These are phyloP conservation scores for Nomada fabriciana DNA, from an alignment of 2,888 invertebrate genomes.

Conservation along the genomic window DNA sequence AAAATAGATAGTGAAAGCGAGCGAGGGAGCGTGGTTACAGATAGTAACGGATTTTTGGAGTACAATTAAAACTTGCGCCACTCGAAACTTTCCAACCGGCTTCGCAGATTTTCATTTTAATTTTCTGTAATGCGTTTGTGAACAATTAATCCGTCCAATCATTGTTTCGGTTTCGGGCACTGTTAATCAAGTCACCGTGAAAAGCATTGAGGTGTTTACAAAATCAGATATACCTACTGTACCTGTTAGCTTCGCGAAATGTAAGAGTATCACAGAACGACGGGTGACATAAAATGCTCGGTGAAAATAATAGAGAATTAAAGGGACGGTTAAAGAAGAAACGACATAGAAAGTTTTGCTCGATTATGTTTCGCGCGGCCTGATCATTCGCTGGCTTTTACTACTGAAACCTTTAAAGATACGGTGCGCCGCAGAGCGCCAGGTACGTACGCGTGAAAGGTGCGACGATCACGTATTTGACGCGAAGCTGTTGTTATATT, in stretches of 20 bases:
- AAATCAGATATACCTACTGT: constrained; percentile 1
- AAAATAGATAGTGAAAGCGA: not conserved
- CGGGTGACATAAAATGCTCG: constrained; percentile 3
- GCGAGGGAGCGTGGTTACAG: not conserved
- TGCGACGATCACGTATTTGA: constrained; percentile 3
- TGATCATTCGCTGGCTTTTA: constrained; percentile 47
- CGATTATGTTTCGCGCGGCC: constrained; percentile 10
- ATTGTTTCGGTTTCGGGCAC: not conserved
- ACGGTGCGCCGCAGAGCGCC: not conserved
- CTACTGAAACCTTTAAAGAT: constrained; percentile 37
- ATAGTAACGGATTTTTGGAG: constrained; percentile 12
- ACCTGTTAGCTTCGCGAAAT: constrained; percentile 16
- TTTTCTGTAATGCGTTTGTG: not conserved
- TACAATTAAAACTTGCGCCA: constrained; percentile 32
- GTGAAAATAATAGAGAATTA: not conserved
- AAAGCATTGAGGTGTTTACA: not conserved
- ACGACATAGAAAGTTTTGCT: not conserved
- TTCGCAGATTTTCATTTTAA: constrained; percentile 20
- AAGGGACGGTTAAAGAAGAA: no score
- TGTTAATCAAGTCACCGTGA: constrained; percentile 2
- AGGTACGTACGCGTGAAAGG: constrained; percentile 19
- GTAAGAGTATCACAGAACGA: constrained; percentile 11
- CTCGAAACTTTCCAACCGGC: not conserved
- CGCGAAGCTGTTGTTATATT: not conserved
- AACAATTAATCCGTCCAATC: constrained; percentile 12